These are phyloP conservation scores for Pangasius larnaudii DNA, from an alignment of 2,797 vertebrate species.

Conservation along the genomic window DNA sequence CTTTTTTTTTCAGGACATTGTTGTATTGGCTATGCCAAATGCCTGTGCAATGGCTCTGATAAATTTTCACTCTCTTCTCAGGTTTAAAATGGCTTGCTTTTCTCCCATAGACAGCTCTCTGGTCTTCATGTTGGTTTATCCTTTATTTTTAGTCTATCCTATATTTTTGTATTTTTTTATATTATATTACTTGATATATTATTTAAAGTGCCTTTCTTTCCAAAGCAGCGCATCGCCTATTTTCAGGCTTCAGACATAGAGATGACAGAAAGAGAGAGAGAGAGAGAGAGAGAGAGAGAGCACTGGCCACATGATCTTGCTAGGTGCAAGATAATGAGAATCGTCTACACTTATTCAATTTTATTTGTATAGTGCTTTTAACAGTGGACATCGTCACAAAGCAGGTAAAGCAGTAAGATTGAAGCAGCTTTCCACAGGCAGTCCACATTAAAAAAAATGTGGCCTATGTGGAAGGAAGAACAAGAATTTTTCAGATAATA, in stretches of 20 bases:
- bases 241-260: not conserved
- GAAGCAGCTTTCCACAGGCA: not conserved
- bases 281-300: not conserved
- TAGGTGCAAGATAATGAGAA: not conserved
- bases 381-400: too few relatives aligned
- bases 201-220: not conserved
- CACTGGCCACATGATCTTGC: not conserved
- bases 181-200: not conserved
- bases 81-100: not conserved
- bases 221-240: not conserved
- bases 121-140: not conserved
- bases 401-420: not conserved
- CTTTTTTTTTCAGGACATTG: not conserved
- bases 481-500: not conserved
- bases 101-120: too few relatives aligned
- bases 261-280: not conserved
- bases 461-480: not conserved
- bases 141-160: too few relatives aligned
- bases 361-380: too few relatives aligned
- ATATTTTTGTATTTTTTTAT: too few relatives aligned
- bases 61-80: too few relatives aligned
- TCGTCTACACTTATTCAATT: not conserved
- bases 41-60: not conserved
- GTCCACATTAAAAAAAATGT: not conserved
- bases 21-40: too few relatives aligned